Percentiles rank a stretch among this genome's conserved stretches.
These are phyloP conservation scores for Calonectris borealis DNA, from an alignment of 2,113 vertebrate genomes.

Conservation along the genomic window DNA sequence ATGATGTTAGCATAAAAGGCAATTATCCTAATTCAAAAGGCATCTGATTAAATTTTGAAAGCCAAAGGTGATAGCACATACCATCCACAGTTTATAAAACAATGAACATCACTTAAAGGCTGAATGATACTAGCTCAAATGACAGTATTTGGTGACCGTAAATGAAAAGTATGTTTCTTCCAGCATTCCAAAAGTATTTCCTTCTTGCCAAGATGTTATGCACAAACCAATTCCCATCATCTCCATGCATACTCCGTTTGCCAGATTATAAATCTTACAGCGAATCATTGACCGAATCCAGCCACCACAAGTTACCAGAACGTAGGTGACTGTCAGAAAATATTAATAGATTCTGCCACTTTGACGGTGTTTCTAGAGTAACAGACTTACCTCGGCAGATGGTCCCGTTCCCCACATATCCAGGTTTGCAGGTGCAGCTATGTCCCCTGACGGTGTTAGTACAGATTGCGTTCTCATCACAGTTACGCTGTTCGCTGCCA, in stretches of 20 bases:
- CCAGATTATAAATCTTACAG: neutral
- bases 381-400: slow-evolving; percentile 85
- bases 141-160: neutral
- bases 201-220: neutral
- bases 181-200: neutral
- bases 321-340: neutral
- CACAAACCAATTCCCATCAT: slow-evolving; percentile 60
- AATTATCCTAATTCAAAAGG: neutral
- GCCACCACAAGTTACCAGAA: neutral
- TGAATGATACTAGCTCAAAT: neutral
- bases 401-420: slow-evolving; percentile 93
- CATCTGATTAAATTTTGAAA: neutral
- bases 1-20: neutral
- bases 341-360: neutral
- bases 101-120: neutral
- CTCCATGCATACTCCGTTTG: neutral
- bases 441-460: slow-evolving; percentile 93
- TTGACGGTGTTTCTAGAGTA: neutral
- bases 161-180: neutral
- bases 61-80: neutral
- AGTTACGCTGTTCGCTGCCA: slow-evolving; percentile 79
- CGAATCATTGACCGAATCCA: neutral
- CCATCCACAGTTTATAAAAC: neutral
- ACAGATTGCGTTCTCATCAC: slow-evolving; percentile 92
- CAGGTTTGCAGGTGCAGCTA: slow-evolving; percentile 93